Base-by-base conservation (phyloP, 2,113 vertebrate species). In the Dicentrarchus labrax region DNA sequence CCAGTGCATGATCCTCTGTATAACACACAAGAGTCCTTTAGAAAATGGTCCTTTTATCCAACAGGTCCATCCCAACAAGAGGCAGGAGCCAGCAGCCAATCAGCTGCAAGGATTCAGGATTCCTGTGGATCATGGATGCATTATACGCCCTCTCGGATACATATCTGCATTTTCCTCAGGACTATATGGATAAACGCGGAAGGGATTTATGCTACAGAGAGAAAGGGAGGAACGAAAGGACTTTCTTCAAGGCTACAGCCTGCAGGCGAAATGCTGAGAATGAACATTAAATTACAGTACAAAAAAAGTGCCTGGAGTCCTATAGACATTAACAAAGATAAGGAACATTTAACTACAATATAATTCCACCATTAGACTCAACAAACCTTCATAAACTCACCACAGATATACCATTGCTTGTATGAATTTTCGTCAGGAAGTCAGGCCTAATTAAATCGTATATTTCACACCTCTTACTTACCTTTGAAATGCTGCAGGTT, bases 1-100 rank as follows among this genome's bases (percentile, higher is more conserved):
- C 97, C 94, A 91, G 96, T 96, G 96, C 96, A 97, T 96, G 94
- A 94, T 96, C 94, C 93, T 93, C 95, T 94, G 93, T 92, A 88
- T 90, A 95, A 95, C 96, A 96, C 95, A 95, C 94, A 89, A 93
- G 94, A 96, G 95, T 95, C 96, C 92, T 95, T 96, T 95, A 96
- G 95, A 96, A 97, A 97, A 96, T 96, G 94, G 93, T 96, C 96
- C 93, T 98, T 99, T 98, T 98, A 98, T 98, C 97, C 97, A 97
- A 97, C 97, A 97, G 97, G 97, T 96, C 96, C 94, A 96, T 96
- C 97, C 96, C 96, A 95, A 95, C 96, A 93, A 95, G 96, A 96
- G 97, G 96, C 96, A 96, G 95, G 95, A 93, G 87, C 82, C 94
- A 92, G 93, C 96, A 98, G 96, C 98, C 98, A 99, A 99, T 99